Percentiles rank a stretch among this genome's conserved stretches.
phyloP scores from a whole-genome alignment of 2,888 invertebrate species.

The Caenorhabditis uteleia region DNA sequence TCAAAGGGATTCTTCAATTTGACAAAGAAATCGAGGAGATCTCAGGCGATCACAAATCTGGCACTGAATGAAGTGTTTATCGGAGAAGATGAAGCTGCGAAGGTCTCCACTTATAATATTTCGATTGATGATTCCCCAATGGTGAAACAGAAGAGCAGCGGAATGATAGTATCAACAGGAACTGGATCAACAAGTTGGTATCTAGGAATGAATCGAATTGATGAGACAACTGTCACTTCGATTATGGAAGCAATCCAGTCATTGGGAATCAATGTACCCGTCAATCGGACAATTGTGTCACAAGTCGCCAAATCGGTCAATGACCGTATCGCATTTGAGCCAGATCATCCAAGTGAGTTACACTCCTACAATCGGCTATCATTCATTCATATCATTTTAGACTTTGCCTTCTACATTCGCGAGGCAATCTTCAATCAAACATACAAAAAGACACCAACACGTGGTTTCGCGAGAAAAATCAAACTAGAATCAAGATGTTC shows the following conservation, averaged over 20 bases:
- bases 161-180: constrained; percentile 92
- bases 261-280: constrained; percentile 38
- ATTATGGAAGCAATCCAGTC: constrained; percentile 41
- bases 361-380: neutral
- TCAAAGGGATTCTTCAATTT: constrained; percentile 64
- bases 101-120: constrained; percentile 72
- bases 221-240: constrained; percentile 38
- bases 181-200: constrained; percentile 96
- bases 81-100: constrained; percentile 91
- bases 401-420: constrained; percentile 86
- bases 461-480: constrained; percentile 72
- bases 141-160: constrained; percentile 92
- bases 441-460: constrained; percentile 76
- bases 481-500: constrained; percentile 86
- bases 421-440: constrained; percentile 89
- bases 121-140: constrained; percentile 76
- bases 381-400: constrained; percentile 41
- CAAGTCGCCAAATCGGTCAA: constrained; percentile 41
- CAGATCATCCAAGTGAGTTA: constrained; percentile 45
- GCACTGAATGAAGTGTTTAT: constrained; percentile 98
- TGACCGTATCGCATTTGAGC: constrained; percentile 47
- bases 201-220: constrained; percentile 47
- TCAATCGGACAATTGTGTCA: constrained; percentile 20
- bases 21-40: constrained; percentile 20
- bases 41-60: constrained; percentile 78